Base-by-base conservation (phyloP, 2,888 invertebrate genomes). In the Papilio protenor region DNA sequence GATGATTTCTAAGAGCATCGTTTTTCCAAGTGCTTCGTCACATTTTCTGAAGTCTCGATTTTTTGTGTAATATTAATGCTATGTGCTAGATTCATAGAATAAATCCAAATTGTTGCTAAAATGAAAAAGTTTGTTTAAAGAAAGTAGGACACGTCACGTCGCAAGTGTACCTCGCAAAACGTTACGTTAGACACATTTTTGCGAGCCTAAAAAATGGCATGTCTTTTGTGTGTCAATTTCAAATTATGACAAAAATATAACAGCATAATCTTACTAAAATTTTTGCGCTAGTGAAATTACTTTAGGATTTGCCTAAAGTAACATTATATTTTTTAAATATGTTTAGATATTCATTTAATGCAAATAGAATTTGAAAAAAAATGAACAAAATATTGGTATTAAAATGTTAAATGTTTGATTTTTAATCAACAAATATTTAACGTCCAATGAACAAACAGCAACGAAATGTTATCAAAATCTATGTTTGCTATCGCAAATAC, bases 211-310 rank as follows among this genome's bases (percentile, higher is more conserved):
- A 77, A 73, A 49, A 69, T 55, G 64, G 52, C 11, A 23, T 21
- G 23, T 10, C 61, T 45, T 55, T n/a, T 73, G 33, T 49, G 23
- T 75, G 70, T 27, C 61, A 27, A 11, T 57, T 57, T 21, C 3
- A 33, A 64, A 72, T 40, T 66, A 45, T 75, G 40, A 52, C 52
- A 57, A 57, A 75, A 45, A 69, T 69, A 55, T 40, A 16, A 69
- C 21, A 47, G 49, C 23, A 33, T 27, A 57, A 59, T 61, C 14
- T 33, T 21, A 12, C 21, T 73, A 23, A 27, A n/a, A 18, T 66
- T 52, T 64, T 64, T n/a, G n/a, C 52, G 52, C 59, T 74, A 69
- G 55, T 75, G 69, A 69, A 69, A 6, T 66, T 33, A 69, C 16
- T 66, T 52, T 49, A 11, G 40, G n/a, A n/a, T n/a, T n/a, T n/a